Base-by-base conservation (phyloP, 2,888 invertebrate genomes). In the Glyphotaelius pellucidus region DNA sequence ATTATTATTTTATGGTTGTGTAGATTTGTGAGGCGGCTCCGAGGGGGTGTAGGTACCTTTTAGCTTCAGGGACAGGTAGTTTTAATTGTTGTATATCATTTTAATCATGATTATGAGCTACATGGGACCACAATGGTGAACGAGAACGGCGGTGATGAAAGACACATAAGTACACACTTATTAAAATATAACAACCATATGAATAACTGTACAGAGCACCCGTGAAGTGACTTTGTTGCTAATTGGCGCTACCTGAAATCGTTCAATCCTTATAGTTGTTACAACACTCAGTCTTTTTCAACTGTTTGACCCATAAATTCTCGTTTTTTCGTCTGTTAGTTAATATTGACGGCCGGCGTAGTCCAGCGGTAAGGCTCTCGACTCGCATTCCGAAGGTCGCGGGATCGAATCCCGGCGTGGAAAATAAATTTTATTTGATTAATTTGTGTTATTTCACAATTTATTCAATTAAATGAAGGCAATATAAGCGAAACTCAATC, bases 1-100 rank as follows among this genome's bases (percentile, higher is more conserved):
- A 83, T 83, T 35, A 83, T 83, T 83, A 83, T 83, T 35, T 35
- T 83, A 38, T 32, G 83, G 83, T 83, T 83, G 31, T 83, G 83
- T 83, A n/a, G 67, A 67, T 67, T 67, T 67, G 25, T 67, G 67
- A 67, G 67, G 25, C 67, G 67, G n/a, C n/a, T 67, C 67, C n/a
- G 9, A 67, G n/a, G 67, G 25, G 25, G 67, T 25, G 67, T n/a
- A 67, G 7, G 15, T 25, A 67, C 52, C 67, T 67, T n/a, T n/a
- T n/a, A n/a, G 67, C 67, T 25, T 67, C 67, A 3, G 67, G n/a
- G 67, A 67, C 67, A 67, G 67, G 67, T 67, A 67, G 9, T 67
- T n/a, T 67, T 67, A 67, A 67, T 67, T 67, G 67, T 67, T 67
- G 67, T 67, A 67, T 25, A 67, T 67, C 67, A 67, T 67, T 67